These are phyloP conservation scores for Sarcophilus harrisii DNA, from an alignment of 2,797 vertebrate genomes.

Conservation along the genomic window DNA sequence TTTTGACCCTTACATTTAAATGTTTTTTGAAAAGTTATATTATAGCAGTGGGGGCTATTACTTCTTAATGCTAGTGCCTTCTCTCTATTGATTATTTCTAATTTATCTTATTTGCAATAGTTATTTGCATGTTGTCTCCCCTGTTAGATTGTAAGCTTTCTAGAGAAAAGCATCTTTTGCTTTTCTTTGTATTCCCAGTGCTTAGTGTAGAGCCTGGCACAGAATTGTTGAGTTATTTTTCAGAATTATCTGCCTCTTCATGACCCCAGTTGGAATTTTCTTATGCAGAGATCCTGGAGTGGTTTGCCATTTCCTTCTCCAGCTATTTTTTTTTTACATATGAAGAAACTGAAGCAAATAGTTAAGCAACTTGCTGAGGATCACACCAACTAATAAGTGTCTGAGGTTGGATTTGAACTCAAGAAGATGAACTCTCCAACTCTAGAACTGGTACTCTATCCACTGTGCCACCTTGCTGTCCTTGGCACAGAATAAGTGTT, in stretches of 20 bases:
- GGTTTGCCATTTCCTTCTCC: not conserved
- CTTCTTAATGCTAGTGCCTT: not conserved
- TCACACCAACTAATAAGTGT: not conserved
- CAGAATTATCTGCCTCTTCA: not conserved
- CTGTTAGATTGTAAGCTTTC: not conserved
- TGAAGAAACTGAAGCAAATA: not conserved
- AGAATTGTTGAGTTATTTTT: not conserved
- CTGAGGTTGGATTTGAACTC: not conserved
- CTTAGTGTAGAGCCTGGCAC: not conserved
- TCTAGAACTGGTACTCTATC: not conserved
- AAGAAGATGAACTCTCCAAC: not conserved
- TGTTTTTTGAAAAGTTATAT: not conserved
- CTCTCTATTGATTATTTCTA: not conserved
- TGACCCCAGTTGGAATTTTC: not conserved
- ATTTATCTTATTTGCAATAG: not conserved
- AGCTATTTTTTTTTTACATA: not conserved
- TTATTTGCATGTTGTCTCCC: not conserved
- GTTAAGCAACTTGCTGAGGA: not conserved
- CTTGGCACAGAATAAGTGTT: not conserved
- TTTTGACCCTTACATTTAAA: not conserved
- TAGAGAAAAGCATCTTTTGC: not conserved
- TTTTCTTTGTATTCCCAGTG: not conserved
- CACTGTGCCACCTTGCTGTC: not conserved
- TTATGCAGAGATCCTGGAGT: not conserved
- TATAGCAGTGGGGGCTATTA: not conserved